Conservation (phyloP, 1,140 invertebrate genomes). For the Reticulitermes speratus region DNA sequence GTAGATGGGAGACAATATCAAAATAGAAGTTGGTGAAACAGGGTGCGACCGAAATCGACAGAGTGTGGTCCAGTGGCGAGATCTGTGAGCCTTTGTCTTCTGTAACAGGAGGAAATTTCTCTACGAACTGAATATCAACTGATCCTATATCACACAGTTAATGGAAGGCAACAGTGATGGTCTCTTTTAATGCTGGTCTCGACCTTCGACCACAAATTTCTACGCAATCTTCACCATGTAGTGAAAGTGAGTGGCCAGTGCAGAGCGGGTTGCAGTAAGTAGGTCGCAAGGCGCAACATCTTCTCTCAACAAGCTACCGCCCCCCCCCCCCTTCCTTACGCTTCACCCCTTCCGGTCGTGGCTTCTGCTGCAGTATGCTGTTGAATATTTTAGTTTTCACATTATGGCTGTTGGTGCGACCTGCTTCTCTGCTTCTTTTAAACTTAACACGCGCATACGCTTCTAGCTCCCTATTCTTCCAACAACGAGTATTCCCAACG, state of each 20-base stretch:
- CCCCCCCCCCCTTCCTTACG: neutral
- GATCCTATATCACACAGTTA: too few species aligned
- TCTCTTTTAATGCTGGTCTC: too few species aligned
- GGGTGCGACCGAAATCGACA: too few species aligned
- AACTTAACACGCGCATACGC: neutral
- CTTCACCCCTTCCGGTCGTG: neutral
- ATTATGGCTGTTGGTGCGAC: neutral
- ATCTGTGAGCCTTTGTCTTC: too few species aligned
- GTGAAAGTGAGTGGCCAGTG: neutral
- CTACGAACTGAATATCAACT: too few species aligned
- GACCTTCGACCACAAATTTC: neutral
- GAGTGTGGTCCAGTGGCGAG: too few species aligned
- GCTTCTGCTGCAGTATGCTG: neutral
- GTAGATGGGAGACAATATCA: too few species aligned
- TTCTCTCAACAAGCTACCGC: constrained; percentile 4
- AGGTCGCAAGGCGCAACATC: neutral
- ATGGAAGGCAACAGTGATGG: too few species aligned
- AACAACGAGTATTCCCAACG: neutral
- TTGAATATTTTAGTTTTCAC: constrained; percentile 14
- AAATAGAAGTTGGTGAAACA: too few species aligned
- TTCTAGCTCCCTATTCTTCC: too few species aligned
- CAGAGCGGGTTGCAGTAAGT: neutral
- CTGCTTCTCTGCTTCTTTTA: neutral
- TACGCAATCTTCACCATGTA: neutral
- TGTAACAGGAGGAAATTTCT: too few species aligned